Conservation (phyloP, 2,888 invertebrate species). For the Drosophila flavopinicola region DNA sequence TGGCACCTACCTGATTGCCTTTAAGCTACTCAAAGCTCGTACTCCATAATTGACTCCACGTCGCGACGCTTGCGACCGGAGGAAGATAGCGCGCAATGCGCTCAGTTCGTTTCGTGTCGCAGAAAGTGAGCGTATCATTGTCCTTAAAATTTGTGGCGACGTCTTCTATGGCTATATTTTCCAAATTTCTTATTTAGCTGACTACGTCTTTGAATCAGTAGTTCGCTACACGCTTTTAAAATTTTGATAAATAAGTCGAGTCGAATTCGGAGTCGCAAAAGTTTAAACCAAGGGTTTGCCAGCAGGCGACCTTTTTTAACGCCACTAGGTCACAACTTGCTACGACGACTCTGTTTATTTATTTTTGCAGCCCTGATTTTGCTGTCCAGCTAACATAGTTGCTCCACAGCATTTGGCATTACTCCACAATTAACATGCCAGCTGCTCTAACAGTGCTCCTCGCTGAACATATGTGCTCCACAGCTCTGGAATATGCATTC, state of each 20-base stretch:
- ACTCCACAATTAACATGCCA: constrained; percentile 11
- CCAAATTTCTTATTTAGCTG: background rate
- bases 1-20: constrained; percentile 74
- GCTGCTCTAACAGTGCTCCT: too few relatives aligned
- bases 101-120: constrained; percentile 88
- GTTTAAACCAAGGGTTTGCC: constrained; percentile 44
- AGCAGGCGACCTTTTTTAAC: constrained; percentile 70
- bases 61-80: constrained; percentile 83
- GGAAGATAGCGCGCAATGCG: constrained; percentile 86
- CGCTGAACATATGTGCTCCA: background rate
- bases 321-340: constrained; percentile 69
- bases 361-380: constrained; percentile 29
- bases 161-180: constrained; percentile 10
- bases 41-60: constrained; percentile 76
- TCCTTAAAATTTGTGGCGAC: constrained; percentile 18
- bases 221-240: constrained; percentile 21
- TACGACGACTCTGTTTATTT: constrained; percentile 40
- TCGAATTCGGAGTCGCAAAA: constrained; percentile 50
- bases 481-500: background rate
- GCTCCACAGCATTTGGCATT: background rate
- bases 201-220: background rate
- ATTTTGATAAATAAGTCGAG: constrained; percentile 44
- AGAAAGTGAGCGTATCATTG: constrained; percentile 90
- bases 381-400: background rate
- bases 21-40: constrained; percentile 73